Base-by-base conservation (phyloP, 1,140 invertebrate species). In the Leucophenga varia region DNA sequence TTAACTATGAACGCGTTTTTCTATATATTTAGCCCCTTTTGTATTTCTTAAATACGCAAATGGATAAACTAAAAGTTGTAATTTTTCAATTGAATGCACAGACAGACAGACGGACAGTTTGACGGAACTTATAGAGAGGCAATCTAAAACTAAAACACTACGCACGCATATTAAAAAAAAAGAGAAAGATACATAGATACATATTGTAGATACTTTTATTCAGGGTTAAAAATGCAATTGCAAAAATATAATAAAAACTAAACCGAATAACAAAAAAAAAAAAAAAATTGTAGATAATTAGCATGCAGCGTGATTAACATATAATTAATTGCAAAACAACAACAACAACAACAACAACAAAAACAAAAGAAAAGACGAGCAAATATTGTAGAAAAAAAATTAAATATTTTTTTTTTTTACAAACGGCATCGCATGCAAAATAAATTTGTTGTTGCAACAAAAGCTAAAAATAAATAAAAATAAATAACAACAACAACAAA, bases 221-320 rank as follows among this genome's bases (percentile, higher is more conserved):
- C 64, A 68, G 64, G 64, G 64, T 68, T 68, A 55, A 32, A 45
- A 28, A 38, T 49, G 40, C 21, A 44, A 38, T 17, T 41, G 35
- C 43, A 52, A 43, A 28, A 38, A 38, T 17, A 17, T 17, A 17
- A 9, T 7, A 13, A 21, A 44, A 34, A 44, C 20, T 44, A 16
- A 36, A 35, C 6, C 37, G 28, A 25, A 25, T 25, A 44, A 30
- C 31, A 13, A 40, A 32, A 30, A 12, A 14, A 10, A 34, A 25
- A 25, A 25, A 25, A 6, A 25, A 25, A 18, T 36, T 9, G 9
- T n/a, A 38, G 34, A 17, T 68, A 69, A 68, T 68, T 68, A 68
- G 64, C 60, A 68, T 68, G 64, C 60, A 61, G 45, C 64, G 64
- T 57, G 60, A 68, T 68, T 68, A 68, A 68, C 64, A 68, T 68